A percentile compares a stretch with the other conserved stretches of the same genome.
These are phyloP conservation scores for Brachionus angularis DNA, from an alignment of 1,140 invertebrate genomes.

Conservation along the genomic window DNA sequence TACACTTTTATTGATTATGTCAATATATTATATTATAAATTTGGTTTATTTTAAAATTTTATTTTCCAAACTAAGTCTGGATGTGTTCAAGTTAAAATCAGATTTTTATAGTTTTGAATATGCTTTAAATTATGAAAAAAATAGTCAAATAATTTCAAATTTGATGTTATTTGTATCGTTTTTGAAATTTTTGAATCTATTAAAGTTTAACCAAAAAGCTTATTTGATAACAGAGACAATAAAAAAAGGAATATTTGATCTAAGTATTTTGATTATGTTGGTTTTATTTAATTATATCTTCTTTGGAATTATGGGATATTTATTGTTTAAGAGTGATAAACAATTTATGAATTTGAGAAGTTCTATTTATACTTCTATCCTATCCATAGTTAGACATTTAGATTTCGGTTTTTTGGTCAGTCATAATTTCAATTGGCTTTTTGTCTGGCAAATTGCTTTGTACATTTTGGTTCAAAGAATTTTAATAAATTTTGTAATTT, in stretches of 20 bases:
- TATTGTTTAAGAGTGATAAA: background rate
- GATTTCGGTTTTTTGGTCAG: background rate
- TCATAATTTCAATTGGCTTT: background rate
- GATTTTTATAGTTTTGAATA: conserved; percentile 17
- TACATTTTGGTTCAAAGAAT: conserved; percentile 5
- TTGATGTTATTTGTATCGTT: conserved; percentile 36
- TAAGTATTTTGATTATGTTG: conserved; percentile 8
- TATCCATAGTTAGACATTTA: background rate
- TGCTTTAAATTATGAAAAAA: conserved; percentile 12
- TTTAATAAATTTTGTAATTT: conserved; percentile 36
- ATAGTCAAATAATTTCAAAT: conserved; percentile 13
- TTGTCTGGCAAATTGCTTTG: conserved; percentile 24
- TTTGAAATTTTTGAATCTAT: conserved; percentile 7
- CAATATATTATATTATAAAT: background rate
- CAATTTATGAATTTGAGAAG: conserved; percentile 3
- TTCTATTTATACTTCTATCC: background rate
- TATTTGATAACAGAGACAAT: conserved; percentile 23
- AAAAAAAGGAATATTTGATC: background rate
- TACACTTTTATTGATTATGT: background rate
- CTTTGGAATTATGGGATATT: background rate
- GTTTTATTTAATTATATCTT: background rate
- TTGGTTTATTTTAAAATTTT: background rate
- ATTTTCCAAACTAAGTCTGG: background rate
- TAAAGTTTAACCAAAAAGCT: conserved; percentile 27
- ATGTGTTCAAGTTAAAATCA: background rate